Evolutionary conservation across 2,113 vertebrate genomes (phyloP).

Genomic region (Passer montanus): DNA sequence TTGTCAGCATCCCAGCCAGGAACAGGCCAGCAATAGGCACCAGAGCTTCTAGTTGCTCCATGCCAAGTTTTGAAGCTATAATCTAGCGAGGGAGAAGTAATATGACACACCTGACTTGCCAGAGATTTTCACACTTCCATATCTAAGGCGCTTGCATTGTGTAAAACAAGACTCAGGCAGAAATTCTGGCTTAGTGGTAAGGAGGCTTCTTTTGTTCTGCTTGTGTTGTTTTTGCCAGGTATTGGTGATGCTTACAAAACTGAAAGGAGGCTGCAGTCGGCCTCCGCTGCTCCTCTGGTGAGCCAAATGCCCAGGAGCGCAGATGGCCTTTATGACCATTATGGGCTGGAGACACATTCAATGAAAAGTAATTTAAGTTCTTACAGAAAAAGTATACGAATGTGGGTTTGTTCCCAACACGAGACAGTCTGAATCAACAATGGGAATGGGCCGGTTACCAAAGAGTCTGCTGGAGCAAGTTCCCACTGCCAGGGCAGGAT

Average conservation of each 20-base stretch:
- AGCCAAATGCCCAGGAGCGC: background rate
- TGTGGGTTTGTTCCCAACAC: conserved; percentile 68
- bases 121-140: background rate
- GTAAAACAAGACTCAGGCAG: background rate
- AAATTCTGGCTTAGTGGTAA: background rate
- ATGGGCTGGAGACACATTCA: conserved; percentile 49
- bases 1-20: background rate
- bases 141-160: background rate
- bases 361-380: conserved; percentile 63
- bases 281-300: background rate
- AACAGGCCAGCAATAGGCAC: background rate
- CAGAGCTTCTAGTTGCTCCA: background rate
- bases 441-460: conserved; percentile 62
- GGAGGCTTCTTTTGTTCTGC: background rate
- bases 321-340: conserved; percentile 47
- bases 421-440: conserved; percentile 74
- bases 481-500: conserved; percentile 54
- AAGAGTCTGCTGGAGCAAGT: conserved; percentile 67
- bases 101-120: background rate
- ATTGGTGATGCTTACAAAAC: background rate
- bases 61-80: background rate
- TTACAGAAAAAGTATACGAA: conserved; percentile 45
- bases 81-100: background rate
- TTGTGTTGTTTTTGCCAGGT: background rate
- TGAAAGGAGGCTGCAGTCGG: background rate